Base-by-base conservation (phyloP, 2,888 invertebrate genomes). In the Zygothrica quintamaculata region DNA sequence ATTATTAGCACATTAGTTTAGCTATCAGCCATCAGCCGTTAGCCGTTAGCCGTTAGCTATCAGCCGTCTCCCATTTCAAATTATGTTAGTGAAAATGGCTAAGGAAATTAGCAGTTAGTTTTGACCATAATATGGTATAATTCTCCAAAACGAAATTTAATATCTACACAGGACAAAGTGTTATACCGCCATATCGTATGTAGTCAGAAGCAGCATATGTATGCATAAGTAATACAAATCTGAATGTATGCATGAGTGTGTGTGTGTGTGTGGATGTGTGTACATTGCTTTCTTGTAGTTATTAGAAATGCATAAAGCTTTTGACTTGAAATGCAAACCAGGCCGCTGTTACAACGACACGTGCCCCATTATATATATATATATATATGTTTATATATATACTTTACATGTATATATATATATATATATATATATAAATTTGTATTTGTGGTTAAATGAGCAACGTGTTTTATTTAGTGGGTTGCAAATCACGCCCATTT, bases 1-100 rank as follows among this genome's bases (percentile, higher is more conserved):
- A 66, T 65, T 62, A 80, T 80, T 74, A 82, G 58, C 59, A 67
- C 65, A 76, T 81, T 79, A 76, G 58, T 46, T 31, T 44, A n/a
- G 22, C 56, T 43, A 58, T 46, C 70, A 33, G 37, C 39, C n/a
- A 12, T 29, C 31, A 40, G 9, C 43, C 46, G 8, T n/a, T 7
- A 2, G n/a, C 29, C 3, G n/a, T n/a, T n/a, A n/a, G n/a, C n/a
- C n/a, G n/a, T n/a, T n/a, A n/a, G n/a, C n/a, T n/a, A n/a, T n/a
- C n/a, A 18, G 9, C 15, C 43, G 16, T n/a, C 46, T 25, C 22
- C 8, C 15, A 5, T 29, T 37, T 40, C 18, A 15, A 39, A 31
- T 18, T 55, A 26, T 13, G 34, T 40, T 42, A 15, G 57, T 58
- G 25, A 36, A 44, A 56, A 44, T 53, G 56, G 18, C 34, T 44